phyloP scores from a whole-genome alignment of 2,797 vertebrate genomes.

The Mormyrops attenuatus region DNA sequence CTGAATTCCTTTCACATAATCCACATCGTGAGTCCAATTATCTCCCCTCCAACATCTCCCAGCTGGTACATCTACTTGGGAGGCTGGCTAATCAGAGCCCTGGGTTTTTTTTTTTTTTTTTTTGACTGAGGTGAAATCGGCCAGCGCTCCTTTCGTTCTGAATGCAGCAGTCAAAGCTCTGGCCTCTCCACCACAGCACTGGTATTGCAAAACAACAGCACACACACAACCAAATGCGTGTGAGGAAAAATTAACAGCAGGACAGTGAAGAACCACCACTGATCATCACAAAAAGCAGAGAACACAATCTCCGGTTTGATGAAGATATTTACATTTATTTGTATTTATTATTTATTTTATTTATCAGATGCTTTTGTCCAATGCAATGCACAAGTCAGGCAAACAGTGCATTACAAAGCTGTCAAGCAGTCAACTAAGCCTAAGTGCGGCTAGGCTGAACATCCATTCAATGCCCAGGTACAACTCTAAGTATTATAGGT shows the following conservation, averaged over 20 bases:
- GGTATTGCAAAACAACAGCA: neutral
- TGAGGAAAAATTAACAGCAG: neutral
- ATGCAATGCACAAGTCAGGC: neutral
- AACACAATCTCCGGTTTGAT: neutral
- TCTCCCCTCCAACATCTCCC: neutral
- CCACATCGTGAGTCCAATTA: conserved; percentile 9
- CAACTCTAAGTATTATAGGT: neutral
- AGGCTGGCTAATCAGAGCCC: neutral
- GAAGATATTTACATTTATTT: neutral
- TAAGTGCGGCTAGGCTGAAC: neutral
- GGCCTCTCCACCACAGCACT: neutral
- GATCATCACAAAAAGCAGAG: neutral
- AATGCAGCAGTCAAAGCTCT: neutral
- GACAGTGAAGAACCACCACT: neutral
- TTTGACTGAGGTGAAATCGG: neutral
- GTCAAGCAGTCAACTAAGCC: neutral
- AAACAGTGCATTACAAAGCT: neutral
- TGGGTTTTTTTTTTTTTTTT: neutral
- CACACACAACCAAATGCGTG: neutral
- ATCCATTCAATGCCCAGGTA: neutral
- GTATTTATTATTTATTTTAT: neutral
- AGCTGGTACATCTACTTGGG: neutral
- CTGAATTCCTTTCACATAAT: neutral
- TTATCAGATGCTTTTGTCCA: neutral
- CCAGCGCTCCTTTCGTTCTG: neutral